Evolutionary conservation across 2,797 vertebrate genomes (phyloP), one percentile per base, ranked within the genome.

Genomic region (Florisuga fusca): DNA sequence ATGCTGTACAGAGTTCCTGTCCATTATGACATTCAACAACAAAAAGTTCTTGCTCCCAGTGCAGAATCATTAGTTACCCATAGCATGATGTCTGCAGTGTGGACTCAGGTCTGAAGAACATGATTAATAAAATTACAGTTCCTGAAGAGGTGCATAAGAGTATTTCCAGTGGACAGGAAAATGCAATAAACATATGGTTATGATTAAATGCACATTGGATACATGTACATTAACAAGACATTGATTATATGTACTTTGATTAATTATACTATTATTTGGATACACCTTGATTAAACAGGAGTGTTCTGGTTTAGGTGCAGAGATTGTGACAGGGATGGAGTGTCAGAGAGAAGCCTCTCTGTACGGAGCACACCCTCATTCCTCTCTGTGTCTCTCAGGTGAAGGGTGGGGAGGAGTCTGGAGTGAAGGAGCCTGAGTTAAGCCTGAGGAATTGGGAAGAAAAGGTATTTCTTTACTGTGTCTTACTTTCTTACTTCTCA

Each of bases 211-310:
- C 29, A 63, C 7, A 7, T 8, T 17, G 20, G 61, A 80, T 58
- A 25, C 19, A 57, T 7, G 4, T 38, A 41, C 7, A 4, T 71
- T 74, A 50, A 31, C 4, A 63, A 61, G 0, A 0, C 29, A 61
- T 16, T 75, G 27, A 63, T 57, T 80, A 29, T 34, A 26, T 38
- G 11, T 33, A 53, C 27, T 77, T 66, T 62, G 20, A 71, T 33
- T 77, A 74, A 77, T 74, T 66, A 48, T 59, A 26, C 0, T 63
- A 10, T 38, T 84, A 25, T 48, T 89, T 72, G 68, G 43, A n/a
- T 62, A 50, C 7, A 61, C 1, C 3, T 58, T 38, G 22, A 54
- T 58, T 51, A 54, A 90, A 38, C 7, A 53, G 3, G 46, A 46
- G 21, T 46, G 46, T 46, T 11, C 10, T 46, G 20, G 20, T 46